phyloP scores from a whole-genome alignment of 2,113 vertebrate species.

The Nothobranchius furzeri region DNA sequence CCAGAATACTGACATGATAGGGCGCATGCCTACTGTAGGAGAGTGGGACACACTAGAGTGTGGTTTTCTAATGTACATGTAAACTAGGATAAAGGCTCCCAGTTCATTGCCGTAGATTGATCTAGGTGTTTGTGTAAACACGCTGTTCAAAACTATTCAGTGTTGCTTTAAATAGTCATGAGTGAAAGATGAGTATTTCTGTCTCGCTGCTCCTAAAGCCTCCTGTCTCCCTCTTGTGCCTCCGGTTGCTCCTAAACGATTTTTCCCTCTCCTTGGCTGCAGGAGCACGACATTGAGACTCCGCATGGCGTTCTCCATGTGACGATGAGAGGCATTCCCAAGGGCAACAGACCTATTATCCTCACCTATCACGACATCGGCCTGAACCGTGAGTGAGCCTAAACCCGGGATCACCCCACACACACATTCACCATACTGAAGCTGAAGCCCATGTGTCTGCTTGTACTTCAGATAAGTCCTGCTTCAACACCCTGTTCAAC shows the following conservation, averaged over 20 bases:
- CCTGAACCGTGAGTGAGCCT: conserved; percentile 92
- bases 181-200: too few relatives aligned
- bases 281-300: conserved; percentile 98
- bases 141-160: too few relatives aligned
- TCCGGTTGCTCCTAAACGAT: background rate
- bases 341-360: conserved; percentile 94
- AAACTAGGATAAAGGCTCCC: too few relatives aligned
- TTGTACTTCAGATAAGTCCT: conserved; percentile 89
- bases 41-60: too few relatives aligned
- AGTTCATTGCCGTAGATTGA: too few relatives aligned
- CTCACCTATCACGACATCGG: conserved; percentile 98
- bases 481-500: conserved; percentile 98
- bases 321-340: conserved; percentile 90
- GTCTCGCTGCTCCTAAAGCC: background rate
- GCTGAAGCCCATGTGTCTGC: background rate
- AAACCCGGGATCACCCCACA: background rate
- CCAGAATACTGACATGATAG: too few relatives aligned
- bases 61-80: too few relatives aligned
- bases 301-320: conserved; percentile 92
- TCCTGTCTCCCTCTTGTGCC: background rate
- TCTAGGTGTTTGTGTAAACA: too few relatives aligned
- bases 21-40: too few relatives aligned
- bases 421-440: too few relatives aligned
- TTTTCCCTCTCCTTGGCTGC: conserved; percentile 45
- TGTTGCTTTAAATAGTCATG: too few relatives aligned